A percentile compares a stretch with the other conserved stretches of the same genome.
Conservation (phyloP, 2,888 invertebrate genomes). For the Scaptomyza tumidula region DNA sequence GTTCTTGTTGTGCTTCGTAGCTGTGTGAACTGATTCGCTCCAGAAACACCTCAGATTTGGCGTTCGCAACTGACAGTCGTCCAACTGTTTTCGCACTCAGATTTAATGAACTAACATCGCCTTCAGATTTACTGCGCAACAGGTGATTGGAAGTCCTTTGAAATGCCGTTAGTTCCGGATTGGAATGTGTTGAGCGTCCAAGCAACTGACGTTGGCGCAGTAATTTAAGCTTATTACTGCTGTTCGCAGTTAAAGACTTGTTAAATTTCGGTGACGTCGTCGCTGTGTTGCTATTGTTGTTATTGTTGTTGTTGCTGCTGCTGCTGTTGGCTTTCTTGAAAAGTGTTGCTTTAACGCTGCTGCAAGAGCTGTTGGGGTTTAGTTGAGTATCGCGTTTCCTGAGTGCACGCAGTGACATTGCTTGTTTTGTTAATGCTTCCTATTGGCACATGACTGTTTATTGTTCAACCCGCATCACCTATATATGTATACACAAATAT, state of each 20-base stretch:
- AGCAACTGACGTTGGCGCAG: slow-evolving; percentile 66
- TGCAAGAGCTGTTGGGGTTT: slow-evolving; percentile 20
- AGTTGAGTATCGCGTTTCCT: slow-evolving; percentile 81
- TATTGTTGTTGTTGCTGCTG: slow-evolving; percentile 31
- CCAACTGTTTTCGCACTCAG: slow-evolving; percentile 59
- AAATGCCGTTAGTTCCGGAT: slow-evolving; percentile 67
- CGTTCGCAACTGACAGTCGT: slow-evolving; percentile 71
- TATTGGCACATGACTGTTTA: slow-evolving; percentile 50
- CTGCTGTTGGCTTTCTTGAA: slow-evolving; percentile 60
- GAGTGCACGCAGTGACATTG: slow-evolving; percentile 84
- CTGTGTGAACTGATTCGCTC: slow-evolving; percentile 83
- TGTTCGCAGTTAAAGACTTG: slow-evolving; percentile 14
- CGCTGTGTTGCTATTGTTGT: slow-evolving; percentile 21
- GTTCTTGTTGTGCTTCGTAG: slow-evolving; percentile 50
- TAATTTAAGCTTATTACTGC: slow-evolving; percentile 31
- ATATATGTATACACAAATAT: slow-evolving; percentile 5
- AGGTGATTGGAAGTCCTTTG: slow-evolving; percentile 54
- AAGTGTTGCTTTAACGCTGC: slow-evolving; percentile 44
- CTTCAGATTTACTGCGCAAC: slow-evolving; percentile 82
- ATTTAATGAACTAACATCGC: slow-evolving; percentile 76
- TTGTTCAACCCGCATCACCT: slow-evolving; percentile 37
- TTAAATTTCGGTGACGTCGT: slow-evolving; percentile 54
- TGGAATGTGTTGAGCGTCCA: slow-evolving; percentile 69
- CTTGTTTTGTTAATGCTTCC: slow-evolving; percentile 39
- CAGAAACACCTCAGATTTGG: slow-evolving; percentile 84